Percentiles rank a stretch among this genome's conserved stretches.
Conservation (phyloP, 1,140 invertebrate genomes). For the Agrilus planipennis region DNA sequence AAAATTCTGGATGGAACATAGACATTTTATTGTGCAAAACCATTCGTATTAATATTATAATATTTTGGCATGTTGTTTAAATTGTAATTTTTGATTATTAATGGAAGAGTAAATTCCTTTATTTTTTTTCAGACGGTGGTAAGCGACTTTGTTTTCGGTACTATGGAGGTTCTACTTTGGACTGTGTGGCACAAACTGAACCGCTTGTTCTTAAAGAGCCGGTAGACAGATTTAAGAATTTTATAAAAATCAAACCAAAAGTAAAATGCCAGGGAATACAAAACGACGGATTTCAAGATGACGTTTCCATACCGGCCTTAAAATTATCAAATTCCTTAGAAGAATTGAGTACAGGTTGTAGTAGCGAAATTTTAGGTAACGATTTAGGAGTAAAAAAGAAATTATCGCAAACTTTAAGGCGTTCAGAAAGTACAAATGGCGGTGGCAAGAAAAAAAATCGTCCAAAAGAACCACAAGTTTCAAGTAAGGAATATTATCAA, state of each 20-base stretch:
- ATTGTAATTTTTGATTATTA: no score
- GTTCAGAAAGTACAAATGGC: constrained; percentile 22
- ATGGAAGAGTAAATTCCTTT: no score
- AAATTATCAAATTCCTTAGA: constrained; percentile 28
- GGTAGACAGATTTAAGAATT: constrained; percentile 26
- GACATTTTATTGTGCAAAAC: no score
- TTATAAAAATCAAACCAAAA: constrained; percentile 24
- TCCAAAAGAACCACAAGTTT: constrained; percentile 26
- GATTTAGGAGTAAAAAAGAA: constrained; percentile 28
- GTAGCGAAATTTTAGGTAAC: constrained; percentile 11
- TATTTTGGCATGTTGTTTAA: no score
- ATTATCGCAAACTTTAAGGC: constrained; percentile 17
- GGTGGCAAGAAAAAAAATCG: constrained; percentile 33
- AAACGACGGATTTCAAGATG: constrained; percentile 29
- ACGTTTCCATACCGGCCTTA: constrained; percentile 16
- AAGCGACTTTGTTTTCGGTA: constrained; percentile 40
- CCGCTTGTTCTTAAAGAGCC: constrained; percentile 32
- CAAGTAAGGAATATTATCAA: constrained; percentile 46
- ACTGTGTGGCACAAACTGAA: constrained; percentile 38
- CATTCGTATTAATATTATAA: no score
- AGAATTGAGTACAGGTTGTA: constrained; percentile 19
- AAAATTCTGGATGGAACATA: no score
- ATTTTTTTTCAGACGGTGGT: constrained; percentile 1
- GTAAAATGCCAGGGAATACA: constrained; percentile 28
- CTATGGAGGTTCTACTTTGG: constrained; percentile 35